These are phyloP conservation scores for Kuschelorhynchus macadamiae DNA, from an alignment of 2,888 invertebrate species.

Conservation along the genomic window DNA sequence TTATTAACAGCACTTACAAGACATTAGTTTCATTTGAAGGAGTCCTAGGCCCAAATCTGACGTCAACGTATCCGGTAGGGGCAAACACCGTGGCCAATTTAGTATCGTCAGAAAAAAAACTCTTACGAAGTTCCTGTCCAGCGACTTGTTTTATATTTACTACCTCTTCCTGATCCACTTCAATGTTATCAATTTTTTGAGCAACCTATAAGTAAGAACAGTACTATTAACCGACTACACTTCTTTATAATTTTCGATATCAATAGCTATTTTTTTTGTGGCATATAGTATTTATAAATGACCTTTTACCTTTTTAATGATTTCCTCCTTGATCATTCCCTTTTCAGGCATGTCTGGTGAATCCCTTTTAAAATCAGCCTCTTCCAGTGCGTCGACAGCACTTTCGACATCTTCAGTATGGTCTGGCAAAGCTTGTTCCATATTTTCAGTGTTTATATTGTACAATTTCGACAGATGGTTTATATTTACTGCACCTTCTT, in stretches of 20 bases:
- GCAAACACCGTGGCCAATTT: constrained; percentile 59
- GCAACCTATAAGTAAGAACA: constrained; percentile 49
- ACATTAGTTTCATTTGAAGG: constrained; percentile 21
- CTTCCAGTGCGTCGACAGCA: constrained; percentile 64
- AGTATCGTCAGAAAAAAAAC: constrained; percentile 47
- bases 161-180: constrained; percentile 57
- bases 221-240: too few species aligned
- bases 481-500: constrained; percentile 59
- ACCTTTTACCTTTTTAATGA: constrained; percentile 52
- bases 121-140: constrained; percentile 55
- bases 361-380: constrained; percentile 54
- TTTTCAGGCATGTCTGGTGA: constrained; percentile 21
- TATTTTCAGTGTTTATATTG: constrained; percentile 62
- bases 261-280: too few species aligned
- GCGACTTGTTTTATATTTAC: constrained; percentile 56
- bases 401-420: constrained; percentile 62
- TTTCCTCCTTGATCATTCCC: constrained; percentile 43
- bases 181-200: constrained; percentile 58
- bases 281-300: too few species aligned
- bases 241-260: too few species aligned
- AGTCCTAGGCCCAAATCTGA: constrained; percentile 50
- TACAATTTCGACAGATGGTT: constrained; percentile 61
- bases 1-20: too few species aligned
- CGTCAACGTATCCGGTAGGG: constrained; percentile 64
- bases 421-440: constrained; percentile 59